Conservation (phyloP, 1,140 invertebrate species). For the Mylabris phalerata region DNA sequence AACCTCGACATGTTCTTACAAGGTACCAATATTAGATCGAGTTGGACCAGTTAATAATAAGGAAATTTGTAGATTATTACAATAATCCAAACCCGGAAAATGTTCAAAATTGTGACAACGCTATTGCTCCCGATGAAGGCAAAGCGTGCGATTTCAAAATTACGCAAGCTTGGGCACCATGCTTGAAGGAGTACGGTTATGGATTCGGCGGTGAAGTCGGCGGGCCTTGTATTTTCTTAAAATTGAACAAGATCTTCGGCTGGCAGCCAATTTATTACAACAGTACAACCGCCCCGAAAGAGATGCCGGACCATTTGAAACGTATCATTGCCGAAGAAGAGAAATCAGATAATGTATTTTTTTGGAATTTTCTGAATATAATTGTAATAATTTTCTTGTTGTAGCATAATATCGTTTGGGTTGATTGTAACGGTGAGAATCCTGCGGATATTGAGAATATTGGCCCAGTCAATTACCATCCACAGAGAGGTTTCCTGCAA, state of each 20-base stretch:
- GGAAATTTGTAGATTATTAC: conserved; percentile 34
- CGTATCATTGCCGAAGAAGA: conserved; percentile 53
- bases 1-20: conserved; percentile 65
- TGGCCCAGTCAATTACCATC: conserved; percentile 74
- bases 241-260: conserved; percentile 80
- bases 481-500: conserved; percentile 66
- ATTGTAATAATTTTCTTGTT: conserved; percentile 22
- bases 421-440: conserved; percentile 84
- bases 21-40: conserved; percentile 44
- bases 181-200: conserved; percentile 56
- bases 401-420: conserved; percentile 70
- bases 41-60: conserved; percentile 52
- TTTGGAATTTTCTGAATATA: neutral
- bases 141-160: conserved; percentile 64
- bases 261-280: conserved; percentile 71
- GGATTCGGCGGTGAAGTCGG: conserved; percentile 58
- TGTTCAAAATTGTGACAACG: conserved; percentile 59
- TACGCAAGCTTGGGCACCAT: conserved; percentile 57
- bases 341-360: conserved; percentile 27
- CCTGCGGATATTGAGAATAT: conserved; percentile 86
- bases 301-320: conserved; percentile 70
- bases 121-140: conserved; percentile 52
- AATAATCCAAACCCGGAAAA: conserved; percentile 59
- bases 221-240: conserved; percentile 75
- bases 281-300: conserved; percentile 55